Evolutionary conservation across 2,797 vertebrate genomes (phyloP), one percentile per base, ranked within the genome.

Genomic region (Poecilia picta): DNA sequence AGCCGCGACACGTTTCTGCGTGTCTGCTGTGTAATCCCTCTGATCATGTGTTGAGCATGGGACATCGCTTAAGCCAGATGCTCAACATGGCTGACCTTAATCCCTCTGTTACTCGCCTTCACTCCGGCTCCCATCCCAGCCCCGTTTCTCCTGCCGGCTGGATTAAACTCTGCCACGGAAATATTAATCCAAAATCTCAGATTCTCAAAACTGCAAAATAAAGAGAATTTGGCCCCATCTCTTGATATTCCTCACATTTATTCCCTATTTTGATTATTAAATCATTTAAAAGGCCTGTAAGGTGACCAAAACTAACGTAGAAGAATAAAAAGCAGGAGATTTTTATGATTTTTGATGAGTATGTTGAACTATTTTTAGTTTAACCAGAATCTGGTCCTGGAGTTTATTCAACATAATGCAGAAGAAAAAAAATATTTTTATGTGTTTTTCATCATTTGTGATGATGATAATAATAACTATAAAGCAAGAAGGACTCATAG

Each of bases 31-130:
- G 88, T 94, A 94, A 94, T 94, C 92, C 89, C 77, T 16, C 39
- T 78, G 83, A 90, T 76, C 73, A 81, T 84, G 91, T 71, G 36
- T 83, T 82, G 85, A 89, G 84, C 86, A 83, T 15, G 49, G 89
- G 79, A 89, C 87, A 89, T 90, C 88, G 88, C 83, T 41, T 91
- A 84, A 92, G 88, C 90, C 93, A 94, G 93, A 93, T 94, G 93
- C 91, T 89, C 92, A 93, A 95, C 93, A 95, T 94, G 93, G 91
- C 91, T 95, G 94, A 95, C 93, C 94, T 89, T 95, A 96, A 96
- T 96, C 95, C 94, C 85, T 92, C 88, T 84, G 85, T 94, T 92
- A 89, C 91, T 89, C 91, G 89, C 84, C 78, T 79, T 80, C 62
- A 46, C 84, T 83, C 79, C 74, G 74, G 51, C 1, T 2, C 80